Evolutionary conservation across 2,888 invertebrate species (phyloP), one percentile per base, ranked within the genome.

Genomic region (Acleris literana): DNA sequence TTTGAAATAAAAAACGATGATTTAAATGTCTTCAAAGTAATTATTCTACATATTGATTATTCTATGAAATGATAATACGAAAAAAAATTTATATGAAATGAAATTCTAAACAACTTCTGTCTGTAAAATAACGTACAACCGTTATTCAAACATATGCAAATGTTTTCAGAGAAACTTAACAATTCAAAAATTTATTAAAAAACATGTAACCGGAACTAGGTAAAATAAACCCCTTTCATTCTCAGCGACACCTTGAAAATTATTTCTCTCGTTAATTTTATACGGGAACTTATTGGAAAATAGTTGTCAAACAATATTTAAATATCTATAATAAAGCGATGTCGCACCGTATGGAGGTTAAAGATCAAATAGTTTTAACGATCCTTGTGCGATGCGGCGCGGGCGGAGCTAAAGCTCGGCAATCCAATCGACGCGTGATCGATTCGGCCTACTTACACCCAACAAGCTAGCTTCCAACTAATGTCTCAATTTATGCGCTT

Each of bases 391-490:
- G 25, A 52, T 22, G 25, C 56, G 22, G 46, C 33, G 46, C 69
- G 72, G 69, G 22, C 69, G 74, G 70, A 75, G 76, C 76, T 72
- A 76, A 76, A 69, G 75, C 75, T 77, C 72, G 71, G 69, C 68
- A 65, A 56, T 62, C 65, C 67, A 70, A 72, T 73, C 74, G 72
- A 73, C 74, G 70, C 80, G 74, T 83, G 83, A 86, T 86, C 80
- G 75, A 82, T 82, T 83, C 73, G 86, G 72, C 83, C 85, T 79
- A 86, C 80, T 83, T 84, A 74, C 68, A 66, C 54, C 55, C 57
- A 63, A 60, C 71, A 76, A 71, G 74, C 75, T 57, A 62, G 49
- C 39, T 59, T 49, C 51, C 25, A 57, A 33, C 57, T 68, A 61
- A 70, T 68, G 65, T 65, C 65, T 68, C 52, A 59, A 70, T 70